Evolutionary conservation across 2,113 vertebrate species (phyloP).

Genomic region (Amblyopsis rosae): DNA sequence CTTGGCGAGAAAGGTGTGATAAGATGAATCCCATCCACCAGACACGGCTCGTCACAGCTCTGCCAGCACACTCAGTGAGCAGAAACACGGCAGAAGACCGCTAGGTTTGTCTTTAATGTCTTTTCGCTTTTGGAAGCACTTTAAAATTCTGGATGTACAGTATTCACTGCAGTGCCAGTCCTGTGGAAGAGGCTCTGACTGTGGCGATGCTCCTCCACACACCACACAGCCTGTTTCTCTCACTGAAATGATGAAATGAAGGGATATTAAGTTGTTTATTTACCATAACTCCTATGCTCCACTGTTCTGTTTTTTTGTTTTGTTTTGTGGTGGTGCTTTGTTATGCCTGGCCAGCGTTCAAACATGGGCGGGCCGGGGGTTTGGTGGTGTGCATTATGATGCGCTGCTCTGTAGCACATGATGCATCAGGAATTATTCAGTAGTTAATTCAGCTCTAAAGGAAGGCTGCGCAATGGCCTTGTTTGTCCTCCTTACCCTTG

Average conservation of each 20-base stretch:
- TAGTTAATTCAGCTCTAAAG: conserved; percentile 51
- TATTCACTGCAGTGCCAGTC: too few species aligned
- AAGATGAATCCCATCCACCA: conserved; percentile 52
- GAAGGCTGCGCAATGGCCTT: background rate
- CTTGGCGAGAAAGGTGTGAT: conserved; percentile 40
- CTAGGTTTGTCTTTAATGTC: background rate
- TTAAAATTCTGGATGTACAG: too few species aligned
- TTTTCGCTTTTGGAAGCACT: too few species aligned
- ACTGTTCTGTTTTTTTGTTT: conserved; percentile 81
- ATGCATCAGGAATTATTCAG: conserved; percentile 44
- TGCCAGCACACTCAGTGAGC: conserved; percentile 58
- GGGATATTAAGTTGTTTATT: conserved; percentile 84
- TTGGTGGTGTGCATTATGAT: conserved; percentile 27
- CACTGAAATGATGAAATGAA: conserved; percentile 59
- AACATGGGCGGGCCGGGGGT: conserved; percentile 46
- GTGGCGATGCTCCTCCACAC: conserved; percentile 42
- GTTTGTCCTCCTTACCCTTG: conserved; percentile 17
- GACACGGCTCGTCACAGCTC: conserved; percentile 50
- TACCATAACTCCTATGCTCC: conserved; percentile 86
- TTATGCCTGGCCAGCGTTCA: conserved; percentile 87
- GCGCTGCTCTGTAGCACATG: conserved; percentile 49
- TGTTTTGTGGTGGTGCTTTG: conserved; percentile 80
- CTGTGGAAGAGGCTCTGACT: background rate
- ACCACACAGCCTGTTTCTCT: conserved; percentile 62
- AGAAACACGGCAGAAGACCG: conserved; percentile 39